A percentile compares a stretch with the other conserved stretches of the same genome.
phyloP scores from a whole-genome alignment of 2,888 invertebrate species.

The Drepanosiphum platanoidis region DNA sequence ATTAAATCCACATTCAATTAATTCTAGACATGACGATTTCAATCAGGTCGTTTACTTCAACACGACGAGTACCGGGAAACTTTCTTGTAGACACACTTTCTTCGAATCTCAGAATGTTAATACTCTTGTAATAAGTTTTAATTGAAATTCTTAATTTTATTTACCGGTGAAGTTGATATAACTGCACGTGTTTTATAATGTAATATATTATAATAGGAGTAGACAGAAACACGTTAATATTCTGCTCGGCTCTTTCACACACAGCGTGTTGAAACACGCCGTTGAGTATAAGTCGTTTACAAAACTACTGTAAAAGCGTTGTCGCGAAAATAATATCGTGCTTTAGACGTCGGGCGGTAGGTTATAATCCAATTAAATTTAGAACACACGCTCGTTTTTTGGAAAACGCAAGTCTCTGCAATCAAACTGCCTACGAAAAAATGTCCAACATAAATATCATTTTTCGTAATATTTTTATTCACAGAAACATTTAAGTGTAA shows the following conservation, averaged over 20 bases:
- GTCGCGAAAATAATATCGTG: not conserved
- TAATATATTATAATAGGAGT: too few relatives aligned
- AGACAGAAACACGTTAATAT: too few relatives aligned
- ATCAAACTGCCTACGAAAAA: not conserved
- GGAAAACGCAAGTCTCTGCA: not conserved
- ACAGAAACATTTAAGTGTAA: too few relatives aligned
- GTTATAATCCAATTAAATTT: slow-evolving; percentile 6
- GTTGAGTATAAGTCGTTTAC: not conserved
- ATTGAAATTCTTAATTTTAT: not conserved
- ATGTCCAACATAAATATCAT: not conserved
- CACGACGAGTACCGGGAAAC: too few relatives aligned
- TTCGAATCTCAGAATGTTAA: too few relatives aligned
- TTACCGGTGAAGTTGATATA: not conserved
- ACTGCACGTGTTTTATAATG: not conserved
- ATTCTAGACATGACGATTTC: too few relatives aligned
- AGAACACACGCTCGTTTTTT: not conserved
- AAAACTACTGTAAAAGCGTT: not conserved
- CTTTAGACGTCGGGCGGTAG: not conserved
- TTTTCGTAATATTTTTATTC: not conserved
- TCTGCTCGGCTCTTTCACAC: too few relatives aligned
- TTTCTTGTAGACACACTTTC: too few relatives aligned
- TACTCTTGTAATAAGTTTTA: not conserved
- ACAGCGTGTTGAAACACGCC: not conserved
- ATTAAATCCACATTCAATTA: too few relatives aligned
- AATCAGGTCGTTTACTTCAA: too few relatives aligned